These are phyloP conservation scores for Caenorhabditis briggsae DNA, from an alignment of 1,140 invertebrate genomes.

Conservation along the genomic window DNA sequence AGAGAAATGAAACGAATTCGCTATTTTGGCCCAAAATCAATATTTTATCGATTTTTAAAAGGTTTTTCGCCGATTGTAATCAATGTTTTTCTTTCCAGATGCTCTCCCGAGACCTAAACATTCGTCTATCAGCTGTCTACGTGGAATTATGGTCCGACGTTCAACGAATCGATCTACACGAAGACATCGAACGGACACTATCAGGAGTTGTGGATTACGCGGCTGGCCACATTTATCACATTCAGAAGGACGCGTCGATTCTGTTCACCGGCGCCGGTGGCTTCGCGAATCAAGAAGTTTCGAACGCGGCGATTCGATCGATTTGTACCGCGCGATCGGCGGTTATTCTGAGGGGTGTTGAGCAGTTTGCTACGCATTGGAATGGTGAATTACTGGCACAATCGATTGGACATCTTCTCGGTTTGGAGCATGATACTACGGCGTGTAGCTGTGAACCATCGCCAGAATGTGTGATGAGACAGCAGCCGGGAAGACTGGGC, in stretches of 20 bases:
- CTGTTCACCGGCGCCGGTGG: conserved; percentile 70
- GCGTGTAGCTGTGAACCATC: conserved; percentile 71
- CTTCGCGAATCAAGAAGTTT: conserved; percentile 73
- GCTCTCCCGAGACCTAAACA: conserved; percentile 73
- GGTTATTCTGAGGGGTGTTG: conserved; percentile 71
- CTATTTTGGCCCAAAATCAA: no score
- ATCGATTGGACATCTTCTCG: conserved; percentile 74
- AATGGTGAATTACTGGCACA: conserved; percentile 72
- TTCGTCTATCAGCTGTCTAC: conserved; percentile 76
- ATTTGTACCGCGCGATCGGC: conserved; percentile 75
- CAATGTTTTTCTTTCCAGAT: conserved; percentile 71
- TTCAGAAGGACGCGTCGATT: conserved; percentile 73
- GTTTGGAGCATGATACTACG: conserved; percentile 75
- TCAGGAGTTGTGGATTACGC: conserved; percentile 73
- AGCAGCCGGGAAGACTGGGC: conserved; percentile 68
- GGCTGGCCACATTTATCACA: conserved; percentile 74
- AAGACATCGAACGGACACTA: conserved; percentile 72
- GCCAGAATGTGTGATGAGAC: conserved; percentile 73
- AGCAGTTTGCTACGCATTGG: conserved; percentile 69
- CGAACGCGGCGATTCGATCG: conserved; percentile 69
- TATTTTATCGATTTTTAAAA: no score
- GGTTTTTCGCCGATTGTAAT: background rate
- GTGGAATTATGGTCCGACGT: conserved; percentile 73
- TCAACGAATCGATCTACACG: conserved; percentile 71
- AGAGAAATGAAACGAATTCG: no score